These are phyloP conservation scores for Amphiprion clarkii DNA, from an alignment of 2,797 vertebrate species.

Conservation along the genomic window DNA sequence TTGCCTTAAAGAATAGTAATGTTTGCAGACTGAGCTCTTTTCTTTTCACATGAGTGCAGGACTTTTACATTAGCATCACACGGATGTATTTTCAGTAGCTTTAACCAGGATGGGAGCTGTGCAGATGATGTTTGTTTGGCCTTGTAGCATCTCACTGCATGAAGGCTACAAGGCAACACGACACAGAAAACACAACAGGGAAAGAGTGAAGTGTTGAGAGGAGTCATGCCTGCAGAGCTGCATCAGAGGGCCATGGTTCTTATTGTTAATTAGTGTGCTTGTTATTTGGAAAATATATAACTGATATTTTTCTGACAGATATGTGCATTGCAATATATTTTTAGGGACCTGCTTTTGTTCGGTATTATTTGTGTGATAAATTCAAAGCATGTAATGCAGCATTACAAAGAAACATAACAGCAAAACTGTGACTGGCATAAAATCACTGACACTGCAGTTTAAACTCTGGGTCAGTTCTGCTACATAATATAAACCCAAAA, in stretches of 20 bases:
- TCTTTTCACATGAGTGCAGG: neutral
- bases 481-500: no score
- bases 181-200: neutral
- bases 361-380: no score
- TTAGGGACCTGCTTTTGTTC: no score
- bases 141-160: neutral
- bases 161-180: neutral
- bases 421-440: no score
- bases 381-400: no score
- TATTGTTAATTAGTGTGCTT: neutral
- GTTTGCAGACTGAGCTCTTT: neutral
- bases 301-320: no score
- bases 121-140: conserved; percentile 11
- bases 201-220: neutral
- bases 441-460: no score
- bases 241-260: neutral
- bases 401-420: no score
- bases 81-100: conserved; percentile 6
- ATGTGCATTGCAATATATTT: no score
- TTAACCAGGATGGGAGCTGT: neutral
- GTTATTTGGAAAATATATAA: no score
- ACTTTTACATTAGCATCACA: neutral
- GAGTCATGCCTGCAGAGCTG: neutral
- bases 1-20: neutral
- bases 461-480: no score